phyloP scores from a whole-genome alignment of 2,113 vertebrate genomes.

The Oncorhynchus keta region DNA sequence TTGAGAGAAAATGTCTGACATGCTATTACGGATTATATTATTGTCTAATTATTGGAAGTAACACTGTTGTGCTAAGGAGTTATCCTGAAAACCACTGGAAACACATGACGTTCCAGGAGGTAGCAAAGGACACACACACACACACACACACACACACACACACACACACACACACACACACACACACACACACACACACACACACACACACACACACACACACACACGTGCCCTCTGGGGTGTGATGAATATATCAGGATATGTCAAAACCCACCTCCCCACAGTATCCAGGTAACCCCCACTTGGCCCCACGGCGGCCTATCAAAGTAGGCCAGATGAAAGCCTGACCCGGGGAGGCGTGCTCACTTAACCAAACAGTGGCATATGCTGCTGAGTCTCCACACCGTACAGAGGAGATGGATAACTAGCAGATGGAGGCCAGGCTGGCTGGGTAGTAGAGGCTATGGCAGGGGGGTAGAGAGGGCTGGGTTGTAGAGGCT shows the following conservation, averaged over 20 bases:
- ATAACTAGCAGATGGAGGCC: constrained; percentile 77
- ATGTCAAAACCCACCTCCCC: neutral
- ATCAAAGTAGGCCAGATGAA: constrained; percentile 66
- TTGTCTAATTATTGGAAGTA: too few relatives aligned
- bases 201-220: too few relatives aligned
- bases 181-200: neutral
- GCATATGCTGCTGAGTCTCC: constrained; percentile 70
- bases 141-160: too few relatives aligned
- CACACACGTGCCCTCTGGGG: neutral
- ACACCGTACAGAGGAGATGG: constrained; percentile 44
- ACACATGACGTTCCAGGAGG: neutral
- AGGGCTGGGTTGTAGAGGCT: too few relatives aligned
- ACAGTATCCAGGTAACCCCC: neutral
- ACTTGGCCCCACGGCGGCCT: constrained; percentile 12
- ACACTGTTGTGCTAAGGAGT: too few relatives aligned
- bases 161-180: too few relatives aligned
- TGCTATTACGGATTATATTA: too few relatives aligned
- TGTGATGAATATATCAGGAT: constrained; percentile 9
- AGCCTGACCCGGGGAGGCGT: constrained; percentile 40
- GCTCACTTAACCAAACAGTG: constrained; percentile 52
- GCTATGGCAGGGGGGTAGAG: too few relatives aligned
- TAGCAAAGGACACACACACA: neutral
- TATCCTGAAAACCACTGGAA: neutral
- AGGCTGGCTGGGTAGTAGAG: constrained; percentile 58
- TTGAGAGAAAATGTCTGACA: neutral